Percentiles rank a stretch among this genome's conserved stretches.
Evolutionary conservation across 2,797 vertebrate species (phyloP).

Genomic region (Pogonophryne albipinna): DNA sequence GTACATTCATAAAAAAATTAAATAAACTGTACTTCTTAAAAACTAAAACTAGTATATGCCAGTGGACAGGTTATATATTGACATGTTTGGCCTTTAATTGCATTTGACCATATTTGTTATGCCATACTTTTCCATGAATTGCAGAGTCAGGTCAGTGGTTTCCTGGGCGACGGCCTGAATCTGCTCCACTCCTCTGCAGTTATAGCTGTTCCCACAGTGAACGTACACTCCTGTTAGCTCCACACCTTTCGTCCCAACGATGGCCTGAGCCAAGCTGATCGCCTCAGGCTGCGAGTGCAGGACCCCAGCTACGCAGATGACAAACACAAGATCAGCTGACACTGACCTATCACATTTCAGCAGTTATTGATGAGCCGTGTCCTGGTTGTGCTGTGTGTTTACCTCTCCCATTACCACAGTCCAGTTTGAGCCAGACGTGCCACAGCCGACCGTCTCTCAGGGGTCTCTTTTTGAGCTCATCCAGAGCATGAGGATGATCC

Average conservation of each 20-base stretch:
- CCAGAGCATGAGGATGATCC: constrained; percentile 81
- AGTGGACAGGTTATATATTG: background rate
- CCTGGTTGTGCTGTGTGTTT: background rate
- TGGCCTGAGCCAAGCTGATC: constrained; percentile 79
- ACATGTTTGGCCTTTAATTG: background rate
- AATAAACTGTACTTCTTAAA: no score
- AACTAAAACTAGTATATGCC: no score
- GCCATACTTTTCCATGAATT: constrained; percentile 87
- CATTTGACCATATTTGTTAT: background rate
- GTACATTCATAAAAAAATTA: background rate
- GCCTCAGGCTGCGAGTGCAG: constrained; percentile 78
- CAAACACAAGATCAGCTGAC: background rate
- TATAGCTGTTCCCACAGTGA: constrained; percentile 90
- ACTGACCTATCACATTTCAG: background rate
- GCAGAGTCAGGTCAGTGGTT: constrained; percentile 78
- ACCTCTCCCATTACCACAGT: constrained; percentile 90
- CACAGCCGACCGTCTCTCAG: constrained; percentile 79
- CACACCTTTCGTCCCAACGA: constrained; percentile 73
- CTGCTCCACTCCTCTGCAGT: constrained; percentile 79
- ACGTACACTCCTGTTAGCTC: constrained; percentile 87
- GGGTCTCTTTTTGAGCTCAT: constrained; percentile 72
- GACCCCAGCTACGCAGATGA: constrained; percentile 80
- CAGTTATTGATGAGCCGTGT: background rate
- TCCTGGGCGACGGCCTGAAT: constrained; percentile 83
- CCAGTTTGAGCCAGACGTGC: constrained; percentile 89